A percentile compares a stretch with the other conserved stretches of the same genome.
Conservation (phyloP, 2,113 vertebrate genomes). For the Cololabis saira region DNA sequence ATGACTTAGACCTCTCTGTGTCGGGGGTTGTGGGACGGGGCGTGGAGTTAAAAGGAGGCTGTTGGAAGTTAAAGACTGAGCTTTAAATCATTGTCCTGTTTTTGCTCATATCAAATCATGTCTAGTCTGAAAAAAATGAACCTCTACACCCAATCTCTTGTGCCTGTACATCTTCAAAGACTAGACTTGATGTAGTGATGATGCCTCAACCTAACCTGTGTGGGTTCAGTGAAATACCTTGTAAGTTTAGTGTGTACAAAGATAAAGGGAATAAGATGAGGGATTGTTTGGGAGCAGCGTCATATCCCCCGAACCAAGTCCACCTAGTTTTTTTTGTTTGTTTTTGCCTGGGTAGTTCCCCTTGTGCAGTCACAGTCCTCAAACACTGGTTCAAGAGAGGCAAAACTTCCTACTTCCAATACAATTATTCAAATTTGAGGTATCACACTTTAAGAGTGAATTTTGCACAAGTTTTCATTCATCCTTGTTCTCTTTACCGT, state of each 20-base stretch:
- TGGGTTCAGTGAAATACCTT: constrained; percentile 34
- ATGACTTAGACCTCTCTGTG: constrained; percentile 7
- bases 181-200: constrained; percentile 39
- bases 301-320: constrained; percentile 25
- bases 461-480: constrained; percentile 86
- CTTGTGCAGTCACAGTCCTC: constrained; percentile 26
- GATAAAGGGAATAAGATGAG: constrained; percentile 42
- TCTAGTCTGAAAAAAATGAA: constrained; percentile 45
- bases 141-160: constrained; percentile 46
- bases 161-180: constrained; percentile 64
- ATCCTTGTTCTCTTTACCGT: constrained; percentile 3
- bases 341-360: constrained; percentile 20
- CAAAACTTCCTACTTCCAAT: constrained; percentile 34
- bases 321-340: too few relatives aligned
- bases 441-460: constrained; percentile 80
- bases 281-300: constrained; percentile 29
- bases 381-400: constrained; percentile 22
- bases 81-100: constrained; percentile 51
- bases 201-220: constrained; percentile 32
- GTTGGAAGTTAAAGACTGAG: constrained; percentile 32
- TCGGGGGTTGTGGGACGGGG: background rate
- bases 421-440: constrained; percentile 62
- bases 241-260: constrained; percentile 16
- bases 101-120: constrained; percentile 48
- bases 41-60: constrained; percentile 32